Evolutionary conservation across 2,888 invertebrate species (phyloP).

Genomic region (Mimachlamys varia): DNA sequence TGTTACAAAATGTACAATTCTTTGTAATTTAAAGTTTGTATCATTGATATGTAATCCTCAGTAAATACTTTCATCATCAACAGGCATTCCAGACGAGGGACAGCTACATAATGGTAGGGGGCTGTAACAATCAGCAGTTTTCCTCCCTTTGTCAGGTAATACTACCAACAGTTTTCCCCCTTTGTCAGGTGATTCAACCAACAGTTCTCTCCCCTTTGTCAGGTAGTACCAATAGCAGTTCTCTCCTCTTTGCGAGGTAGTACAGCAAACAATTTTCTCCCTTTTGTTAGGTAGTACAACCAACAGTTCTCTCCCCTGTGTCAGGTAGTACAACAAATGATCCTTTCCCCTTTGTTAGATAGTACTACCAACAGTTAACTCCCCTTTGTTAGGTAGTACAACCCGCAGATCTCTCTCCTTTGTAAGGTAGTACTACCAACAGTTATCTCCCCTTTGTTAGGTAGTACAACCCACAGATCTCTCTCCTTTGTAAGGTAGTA

Average conservation of each 20-base stretch:
- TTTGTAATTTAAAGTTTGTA: too few species aligned
- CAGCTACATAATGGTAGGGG: constrained; percentile 90
- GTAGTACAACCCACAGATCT: constrained; percentile 84
- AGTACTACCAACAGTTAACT: constrained; percentile 84
- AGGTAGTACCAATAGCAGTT: constrained; percentile 89
- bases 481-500: constrained; percentile 82
- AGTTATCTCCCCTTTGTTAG: constrained; percentile 76
- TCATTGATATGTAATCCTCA: not conserved
- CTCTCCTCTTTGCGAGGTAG: constrained; percentile 74
- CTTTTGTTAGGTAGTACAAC: constrained; percentile 85
- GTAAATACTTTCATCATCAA: not conserved
- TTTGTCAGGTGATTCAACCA: constrained; percentile 83
- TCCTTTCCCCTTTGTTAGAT: constrained; percentile 76
- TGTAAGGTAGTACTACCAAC: constrained; percentile 84
- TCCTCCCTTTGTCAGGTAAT: constrained; percentile 74
- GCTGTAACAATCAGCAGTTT: constrained; percentile 88
- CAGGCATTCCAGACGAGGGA: constrained; percentile 90
- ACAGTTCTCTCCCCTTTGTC: constrained; percentile 76
- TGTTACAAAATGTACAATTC: too few species aligned
- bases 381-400: constrained; percentile 83
- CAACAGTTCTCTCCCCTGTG: constrained; percentile 76
- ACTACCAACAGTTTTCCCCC: too few species aligned
- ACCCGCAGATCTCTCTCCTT: constrained; percentile 81
- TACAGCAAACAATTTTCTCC: constrained; percentile 84
- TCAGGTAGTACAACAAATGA: too few species aligned